Evolutionary conservation across 37 sponge, comb jelly and placozoan species (phyloP).

Genomic region (Haliclona indistincta): DNA sequence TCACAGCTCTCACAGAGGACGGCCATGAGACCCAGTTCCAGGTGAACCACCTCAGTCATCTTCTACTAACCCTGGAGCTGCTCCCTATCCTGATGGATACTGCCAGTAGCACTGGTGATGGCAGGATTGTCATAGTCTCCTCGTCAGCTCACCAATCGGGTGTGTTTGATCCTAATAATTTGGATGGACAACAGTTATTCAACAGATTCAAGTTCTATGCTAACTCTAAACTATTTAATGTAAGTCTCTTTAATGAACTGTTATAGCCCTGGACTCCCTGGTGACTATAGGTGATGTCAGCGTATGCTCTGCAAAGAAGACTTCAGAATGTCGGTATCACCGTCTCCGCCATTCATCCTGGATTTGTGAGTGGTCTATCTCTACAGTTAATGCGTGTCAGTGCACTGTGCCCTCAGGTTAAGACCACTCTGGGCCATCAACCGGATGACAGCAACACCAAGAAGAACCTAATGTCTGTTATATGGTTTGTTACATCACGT

Average conservation of each 20-base stretch:
- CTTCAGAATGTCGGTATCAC: conserved; percentile 38
- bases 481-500: too few species aligned
- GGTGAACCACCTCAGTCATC: not conserved
- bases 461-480: too few species aligned
- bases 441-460: too few species aligned
- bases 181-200: conserved; percentile 33
- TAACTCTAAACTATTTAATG: conserved; percentile 77
- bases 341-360: conserved; percentile 74
- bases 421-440: too few species aligned
- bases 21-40: conserved; percentile 60
- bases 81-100: conserved; percentile 54
- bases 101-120: conserved; percentile 50
- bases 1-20: conserved; percentile 48
- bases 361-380: conserved; percentile 33
- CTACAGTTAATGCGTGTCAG: not conserved
- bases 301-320: conserved; percentile 60
- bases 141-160: conserved; percentile 20
- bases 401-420: not conserved
- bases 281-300: conserved; percentile 49
- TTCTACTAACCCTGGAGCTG: conserved; percentile 71
- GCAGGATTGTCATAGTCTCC: conserved; percentile 65
- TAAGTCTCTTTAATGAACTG: not conserved
- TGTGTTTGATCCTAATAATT: conserved; percentile 29
- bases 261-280: not conserved
- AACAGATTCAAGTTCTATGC: conserved; percentile 35